Evolutionary conservation across 2,113 vertebrate species (phyloP), one percentile per base, ranked within the genome.

Genomic region (Hepsetus odoe): DNA sequence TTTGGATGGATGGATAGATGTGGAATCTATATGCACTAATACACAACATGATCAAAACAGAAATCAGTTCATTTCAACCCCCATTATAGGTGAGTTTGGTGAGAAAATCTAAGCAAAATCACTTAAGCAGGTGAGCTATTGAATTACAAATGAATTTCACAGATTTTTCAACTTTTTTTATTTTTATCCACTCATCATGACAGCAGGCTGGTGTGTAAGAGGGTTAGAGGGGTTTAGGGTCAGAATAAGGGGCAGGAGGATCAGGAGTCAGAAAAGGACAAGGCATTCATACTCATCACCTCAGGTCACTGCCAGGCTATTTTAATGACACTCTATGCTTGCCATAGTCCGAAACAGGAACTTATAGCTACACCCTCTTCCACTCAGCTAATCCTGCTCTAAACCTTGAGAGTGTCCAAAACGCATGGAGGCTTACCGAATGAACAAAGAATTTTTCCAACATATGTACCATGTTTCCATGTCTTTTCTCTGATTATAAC

Each of bases 181-280:
- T 35, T 65, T 30, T 33, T 67, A 62, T 16, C 33, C 46, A 20
- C 5, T 51, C 64, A 49, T 42, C 40, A 26, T n/a, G 42, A 74
- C 82, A 79, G 40, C 77, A 51, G 84, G 82, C 22, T 30, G 18
- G 64, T 26, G 72, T 53, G 58, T 85, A 80, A 81, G 72, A 77
- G 82, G 83, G 83, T 85, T 71, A 85, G 72, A 74, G 67, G 72
- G 6, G 61, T 76, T 76, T 76, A 56, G 16, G 66, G 64, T 46
- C 13, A 9, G 32, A 56, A 13, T 55, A 72, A 69, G 69, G 72
- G 74, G 56, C 85, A 86, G 80, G 79, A 79, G 84, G 77, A 68
- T 72, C 77, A 80, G 69, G 59, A 83, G 80, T 77, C 46, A 62
- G 73, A 76, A 32, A 76, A 62, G 66, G 76, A 44, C 61, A 74